phyloP scores from a whole-genome alignment of 2,797 vertebrate species.

The Neostethus bicornis region DNA sequence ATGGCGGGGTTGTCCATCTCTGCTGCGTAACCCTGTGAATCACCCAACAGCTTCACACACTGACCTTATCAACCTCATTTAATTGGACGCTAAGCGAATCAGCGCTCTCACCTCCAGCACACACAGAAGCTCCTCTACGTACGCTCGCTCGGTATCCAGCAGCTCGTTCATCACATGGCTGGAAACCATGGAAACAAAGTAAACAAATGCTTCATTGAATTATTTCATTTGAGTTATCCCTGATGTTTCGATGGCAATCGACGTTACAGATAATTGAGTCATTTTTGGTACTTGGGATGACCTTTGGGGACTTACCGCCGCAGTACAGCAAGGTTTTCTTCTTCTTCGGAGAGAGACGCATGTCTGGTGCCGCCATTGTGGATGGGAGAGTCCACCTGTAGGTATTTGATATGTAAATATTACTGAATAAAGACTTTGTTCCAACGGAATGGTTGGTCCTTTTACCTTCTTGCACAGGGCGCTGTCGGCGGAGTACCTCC shows the following conservation, averaged over 20 bases:
- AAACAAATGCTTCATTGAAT: slow-evolving; percentile 1
- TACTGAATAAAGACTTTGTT: too few relatives aligned
- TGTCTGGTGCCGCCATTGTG: slow-evolving; percentile 79
- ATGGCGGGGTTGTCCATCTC: slow-evolving; percentile 95
- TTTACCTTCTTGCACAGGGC: slow-evolving; percentile 80
- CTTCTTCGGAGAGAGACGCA: slow-evolving; percentile 87
- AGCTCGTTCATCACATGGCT: slow-evolving; percentile 98
- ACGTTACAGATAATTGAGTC: background rate
- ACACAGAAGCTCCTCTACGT: slow-evolving; percentile 95
- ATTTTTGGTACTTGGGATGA: background rate
- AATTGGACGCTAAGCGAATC: background rate
- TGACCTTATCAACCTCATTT: background rate
- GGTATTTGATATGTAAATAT: too few relatives aligned
- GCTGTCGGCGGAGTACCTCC: slow-evolving; percentile 75
- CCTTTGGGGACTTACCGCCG: slow-evolving; percentile 82
- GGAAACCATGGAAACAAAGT: slow-evolving; percentile 11
- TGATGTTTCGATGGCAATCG: background rate
- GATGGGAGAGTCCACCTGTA: slow-evolving; percentile 84
- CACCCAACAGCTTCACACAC: too few relatives aligned
- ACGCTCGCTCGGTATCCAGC: slow-evolving; percentile 92
- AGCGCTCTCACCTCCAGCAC: slow-evolving; percentile 86
- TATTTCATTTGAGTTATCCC: background rate
- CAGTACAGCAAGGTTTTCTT: slow-evolving; percentile 92
- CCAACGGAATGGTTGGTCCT: too few relatives aligned
- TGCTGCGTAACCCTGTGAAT: slow-evolving; percentile 88